Evolutionary conservation across 1,140 invertebrate species (phyloP), one percentile per base, ranked within the genome.

Genomic region (Grapholita molesta): DNA sequence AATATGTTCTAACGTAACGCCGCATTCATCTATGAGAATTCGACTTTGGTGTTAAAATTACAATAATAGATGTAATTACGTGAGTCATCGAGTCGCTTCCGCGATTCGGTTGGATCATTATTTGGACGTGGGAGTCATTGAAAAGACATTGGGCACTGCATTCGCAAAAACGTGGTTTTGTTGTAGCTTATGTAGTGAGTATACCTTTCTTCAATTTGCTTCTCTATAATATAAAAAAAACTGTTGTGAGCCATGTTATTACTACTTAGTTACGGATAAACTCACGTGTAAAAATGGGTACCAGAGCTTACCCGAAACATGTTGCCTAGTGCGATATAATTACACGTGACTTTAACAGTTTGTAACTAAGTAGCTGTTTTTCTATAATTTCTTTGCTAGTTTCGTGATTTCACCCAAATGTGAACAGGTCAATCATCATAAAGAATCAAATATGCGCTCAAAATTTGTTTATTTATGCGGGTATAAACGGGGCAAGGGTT

Each of bases 71-170:
- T 23, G 55, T 61, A 61, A 48, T 57, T 68, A 57, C 23, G 35
- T 38, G 52, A 68, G 53, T 68, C 67, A 68, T 32, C 32, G 28
- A 0, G 42, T 55, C 21, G 25, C 61, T 66, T 52, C 69, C 69
- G 64, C 23, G 64, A 61, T 25, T 12, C 52, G 21, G 61, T 70
- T 53, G 32, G 64, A 70, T 70, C 69, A 66, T 70, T 64, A n/a
- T 12, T 64, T 32, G 24, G n/a, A 12, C 18, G 73, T 75, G 66
- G 73, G 73, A 68, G 70, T 70, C 66, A 68, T 70, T 72, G 73
- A 70, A 72, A 53, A 69, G 33, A 38, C 67, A 70, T 70, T 28
- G 9, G 55, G 15, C 55, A 7, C 24, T 5, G 12, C 23, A 28
- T 55, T 55, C 3, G 7, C 55, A 61, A 61, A 61, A 61, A 61